Evolutionary conservation across 2,888 invertebrate genomes (phyloP), one percentile per base, ranked within the genome.

Genomic region (Thymelicus sylvestris): DNA sequence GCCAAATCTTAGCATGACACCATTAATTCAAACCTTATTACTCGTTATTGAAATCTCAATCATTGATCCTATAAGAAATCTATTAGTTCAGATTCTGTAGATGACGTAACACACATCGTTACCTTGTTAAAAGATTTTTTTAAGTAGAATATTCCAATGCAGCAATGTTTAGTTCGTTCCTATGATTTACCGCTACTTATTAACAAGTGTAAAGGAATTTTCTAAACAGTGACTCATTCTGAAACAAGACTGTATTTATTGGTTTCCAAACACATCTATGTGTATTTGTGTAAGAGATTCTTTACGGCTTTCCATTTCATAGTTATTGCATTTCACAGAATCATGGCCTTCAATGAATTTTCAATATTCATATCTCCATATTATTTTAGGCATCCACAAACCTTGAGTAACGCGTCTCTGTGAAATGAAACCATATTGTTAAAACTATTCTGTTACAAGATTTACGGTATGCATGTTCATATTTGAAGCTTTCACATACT

Each of bases 241-340:
- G 84, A 85, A 82, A 84, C 82, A 78, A 80, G 79, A 85, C 85
- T 85, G 82, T 83, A 83, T 86, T 86, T 90, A 89, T 88, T 87
- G 84, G 78, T 80, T 77, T 79, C 86, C 76, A 83, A 86, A 89
- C 85, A 83, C 80, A 85, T 91, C 89, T 88, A 89, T 83, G 83
- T 80, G 77, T 83, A 81, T 85, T 82, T 85, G 85, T 82, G 76
- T 82, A 75, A 76, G 79, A 84, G 78, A 81, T 82, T 76, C 77
- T 83, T 86, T 84, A 85, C 77, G 82, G 76, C 77, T 71, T 75
- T 73, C 78, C 76, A 78, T 77, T 76, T 72, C 74, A 67, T 70
- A 67, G 73, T 78, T 79, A 77, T 78, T 74, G 73, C 74, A 63
- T 73, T 61, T 57, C 55, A 68, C 57, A 31, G 63, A 55, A 44